Evolutionary conservation across 2,888 invertebrate species (phyloP).

Genomic region (Drosophila macrospina): DNA sequence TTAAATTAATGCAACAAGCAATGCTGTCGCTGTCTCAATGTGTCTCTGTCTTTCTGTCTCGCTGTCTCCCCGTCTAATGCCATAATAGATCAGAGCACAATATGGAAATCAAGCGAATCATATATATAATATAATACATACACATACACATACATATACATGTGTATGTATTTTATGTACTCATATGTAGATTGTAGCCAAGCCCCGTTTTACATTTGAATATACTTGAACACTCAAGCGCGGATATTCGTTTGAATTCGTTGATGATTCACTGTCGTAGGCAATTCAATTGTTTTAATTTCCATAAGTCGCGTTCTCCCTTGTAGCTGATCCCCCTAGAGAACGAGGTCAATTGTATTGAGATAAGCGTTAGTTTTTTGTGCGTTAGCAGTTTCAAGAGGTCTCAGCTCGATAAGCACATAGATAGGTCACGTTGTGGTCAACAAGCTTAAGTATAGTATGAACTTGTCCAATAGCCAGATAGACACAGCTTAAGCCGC

Average conservation of each 20-base stretch:
- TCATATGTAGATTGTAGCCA: constrained; percentile 24
- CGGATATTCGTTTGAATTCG: constrained; percentile 27
- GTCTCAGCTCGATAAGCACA: neutral
- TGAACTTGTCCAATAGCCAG: neutral
- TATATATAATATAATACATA: constrained; percentile 1
- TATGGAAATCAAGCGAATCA: constrained; percentile 36
- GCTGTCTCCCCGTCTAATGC: constrained; percentile 20
- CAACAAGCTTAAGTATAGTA: neutral
- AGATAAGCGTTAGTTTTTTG: constrained; percentile 12
- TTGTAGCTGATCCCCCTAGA: constrained; percentile 9
- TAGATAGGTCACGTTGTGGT: neutral
- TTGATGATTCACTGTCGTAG: constrained; percentile 49
- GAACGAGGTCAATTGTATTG: constrained; percentile 45
- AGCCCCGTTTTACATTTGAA: constrained; percentile 50
- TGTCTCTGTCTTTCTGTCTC: constrained; percentile 8
- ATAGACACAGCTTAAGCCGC: constrained; percentile 16
- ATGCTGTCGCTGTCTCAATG: constrained; percentile 19
- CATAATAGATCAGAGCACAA: constrained; percentile 28
- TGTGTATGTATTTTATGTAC: too few relatives aligned
- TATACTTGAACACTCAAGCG: constrained; percentile 32
- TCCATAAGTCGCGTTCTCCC: constrained; percentile 16
- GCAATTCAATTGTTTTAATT: constrained; percentile 53
- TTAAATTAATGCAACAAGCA: constrained; percentile 21
- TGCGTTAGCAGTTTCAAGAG: neutral
- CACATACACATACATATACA: neutral